Base-by-base conservation (phyloP, 2,888 invertebrate species). In the Drosophila acutilabella region DNA sequence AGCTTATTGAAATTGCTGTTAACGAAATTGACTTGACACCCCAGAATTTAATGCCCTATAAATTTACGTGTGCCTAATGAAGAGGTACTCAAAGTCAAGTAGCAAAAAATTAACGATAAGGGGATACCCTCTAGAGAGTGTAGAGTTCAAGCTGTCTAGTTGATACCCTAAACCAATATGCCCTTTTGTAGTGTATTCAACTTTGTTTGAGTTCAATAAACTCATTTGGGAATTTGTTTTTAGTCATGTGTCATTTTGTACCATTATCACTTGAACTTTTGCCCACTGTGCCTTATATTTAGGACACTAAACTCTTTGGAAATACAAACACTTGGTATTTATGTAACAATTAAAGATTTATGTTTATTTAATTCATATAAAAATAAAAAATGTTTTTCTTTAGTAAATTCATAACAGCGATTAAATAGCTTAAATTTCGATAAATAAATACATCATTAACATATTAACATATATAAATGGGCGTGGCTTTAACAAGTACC, bases 401-500 rank as follows among this genome's bases (percentile, higher is more conserved):
- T 36, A 13, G 16, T 71, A 78, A 78, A 73, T 69, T 72, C 58
- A 75, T 75, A 75, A 64, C 54, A 69, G 51, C 70, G 76, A 62
- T 71, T 59, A 69, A 69, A 67, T 66, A 72, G 53, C 65, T 72
- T 70, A 70, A 57, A 62, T 73, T 72, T 59, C 67, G 61, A 77
- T 87, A 78, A 85, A 85, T 85, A 88, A 85, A 85, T 88, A 85
- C 66, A 72, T 62, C 72, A 79, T 80, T 86, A 81, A 68, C 71
- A 76, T 64, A 56, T 64, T 47, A 47, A 57, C 47, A 47, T 47
- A 16, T 38, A 41, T 53, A 13, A 13, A 13, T 36, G 16, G 64
- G 60, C 66, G 59, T 73, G 65, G 65, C 70, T 67, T 13, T 59
- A 54, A 54, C 51, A 44, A 53, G 58, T 71, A 64, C 61, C 70